Evolutionary conservation across 2,113 vertebrate species (phyloP).

Genomic region (Sigmodon hispidus): DNA sequence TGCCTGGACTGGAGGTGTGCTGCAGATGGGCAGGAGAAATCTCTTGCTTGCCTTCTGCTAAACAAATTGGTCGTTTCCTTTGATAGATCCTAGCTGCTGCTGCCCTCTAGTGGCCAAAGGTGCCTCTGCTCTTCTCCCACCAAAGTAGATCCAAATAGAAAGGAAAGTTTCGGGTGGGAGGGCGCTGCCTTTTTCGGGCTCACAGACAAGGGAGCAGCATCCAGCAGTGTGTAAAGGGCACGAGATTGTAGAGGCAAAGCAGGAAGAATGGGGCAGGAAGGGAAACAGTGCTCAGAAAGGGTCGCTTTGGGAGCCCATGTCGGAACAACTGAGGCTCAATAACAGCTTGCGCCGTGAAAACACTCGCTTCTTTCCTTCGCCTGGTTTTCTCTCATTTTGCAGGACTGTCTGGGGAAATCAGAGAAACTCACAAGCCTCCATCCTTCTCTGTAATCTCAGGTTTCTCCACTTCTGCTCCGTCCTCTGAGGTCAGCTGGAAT

Average conservation of each 20-base stretch:
- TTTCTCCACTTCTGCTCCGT: neutral
- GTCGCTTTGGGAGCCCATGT: neutral
- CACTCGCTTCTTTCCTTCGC: neutral
- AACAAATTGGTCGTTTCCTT: neutral
- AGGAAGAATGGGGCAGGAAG: neutral
- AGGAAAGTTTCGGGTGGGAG: neutral
- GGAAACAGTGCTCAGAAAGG: neutral
- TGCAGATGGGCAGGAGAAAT: no score
- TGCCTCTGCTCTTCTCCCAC: neutral
- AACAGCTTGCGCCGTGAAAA: neutral
- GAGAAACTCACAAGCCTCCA: neutral
- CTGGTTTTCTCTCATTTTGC: neutral
- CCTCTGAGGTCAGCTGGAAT: neutral
- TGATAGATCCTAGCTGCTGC: conserved; percentile 8
- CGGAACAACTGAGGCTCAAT: conserved; percentile 7
- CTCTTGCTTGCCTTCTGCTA: neutral
- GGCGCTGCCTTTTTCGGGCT: neutral
- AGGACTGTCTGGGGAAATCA: neutral
- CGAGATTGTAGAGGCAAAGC: neutral
- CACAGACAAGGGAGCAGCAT: neutral
- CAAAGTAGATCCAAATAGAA: neutral
- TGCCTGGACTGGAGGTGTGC: neutral
- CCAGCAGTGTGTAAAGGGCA: neutral
- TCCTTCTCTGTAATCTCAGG: neutral
- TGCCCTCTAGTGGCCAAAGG: conserved; percentile 56